phyloP scores from a whole-genome alignment of 1,140 invertebrate species.

The Notospermus geniculatus region DNA sequence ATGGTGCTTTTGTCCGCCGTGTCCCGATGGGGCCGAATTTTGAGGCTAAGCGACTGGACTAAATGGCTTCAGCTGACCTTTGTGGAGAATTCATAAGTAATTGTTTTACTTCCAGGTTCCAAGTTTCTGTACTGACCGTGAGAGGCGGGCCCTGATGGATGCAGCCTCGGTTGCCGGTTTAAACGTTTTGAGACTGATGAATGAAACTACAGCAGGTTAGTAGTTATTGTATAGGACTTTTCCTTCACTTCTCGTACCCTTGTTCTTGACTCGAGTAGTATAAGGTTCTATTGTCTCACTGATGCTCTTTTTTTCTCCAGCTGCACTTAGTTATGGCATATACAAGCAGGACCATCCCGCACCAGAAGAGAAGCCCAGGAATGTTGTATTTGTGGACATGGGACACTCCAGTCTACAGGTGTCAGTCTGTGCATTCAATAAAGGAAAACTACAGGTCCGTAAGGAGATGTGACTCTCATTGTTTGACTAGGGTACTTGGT shows the following conservation, averaged over 20 bases:
- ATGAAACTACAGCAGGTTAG: constrained; percentile 85
- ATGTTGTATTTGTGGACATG: constrained; percentile 55
- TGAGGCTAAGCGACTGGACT: too few species aligned
- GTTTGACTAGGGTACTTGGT: too few species aligned
- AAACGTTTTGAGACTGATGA: constrained; percentile 91
- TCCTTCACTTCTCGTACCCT: too few species aligned
- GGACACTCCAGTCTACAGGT: constrained; percentile 51
- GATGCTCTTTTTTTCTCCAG: constrained; percentile 49
- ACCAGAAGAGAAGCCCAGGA: constrained; percentile 73
- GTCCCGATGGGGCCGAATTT: too few species aligned
- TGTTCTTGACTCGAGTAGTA: too few species aligned
- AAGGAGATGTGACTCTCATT: too few species aligned
- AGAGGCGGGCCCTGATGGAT: constrained; percentile 86
- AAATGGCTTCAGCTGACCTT: background rate
- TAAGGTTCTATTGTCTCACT: background rate
- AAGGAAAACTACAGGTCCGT: constrained; percentile 81
- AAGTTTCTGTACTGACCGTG: constrained; percentile 89
- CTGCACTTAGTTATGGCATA: constrained; percentile 92
- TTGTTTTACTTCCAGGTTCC: constrained; percentile 67
- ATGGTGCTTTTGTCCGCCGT: too few species aligned
- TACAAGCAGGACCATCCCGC: constrained; percentile 93
- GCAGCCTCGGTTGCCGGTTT: constrained; percentile 76
- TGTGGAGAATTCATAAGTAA: background rate
- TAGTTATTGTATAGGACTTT: too few species aligned
- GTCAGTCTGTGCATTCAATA: constrained; percentile 74